A percentile compares a stretch with the other conserved stretches of the same genome.
Conservation (phyloP, 2,888 invertebrate genomes). For the Neoaliturus tenellus region DNA sequence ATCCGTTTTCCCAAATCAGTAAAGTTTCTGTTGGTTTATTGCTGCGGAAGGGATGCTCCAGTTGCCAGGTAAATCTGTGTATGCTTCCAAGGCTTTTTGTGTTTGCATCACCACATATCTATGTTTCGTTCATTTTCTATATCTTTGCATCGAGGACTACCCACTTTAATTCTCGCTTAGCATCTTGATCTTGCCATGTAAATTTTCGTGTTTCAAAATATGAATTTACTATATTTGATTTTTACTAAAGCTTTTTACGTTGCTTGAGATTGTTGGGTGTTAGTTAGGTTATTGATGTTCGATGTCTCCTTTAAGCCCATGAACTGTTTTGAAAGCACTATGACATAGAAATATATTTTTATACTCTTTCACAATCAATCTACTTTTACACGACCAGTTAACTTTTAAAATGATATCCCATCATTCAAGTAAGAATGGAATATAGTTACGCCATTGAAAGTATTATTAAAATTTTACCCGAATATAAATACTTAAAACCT, state of each 20-base stretch:
- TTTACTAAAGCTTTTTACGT: conserved; percentile 12
- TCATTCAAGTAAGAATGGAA: too few species aligned
- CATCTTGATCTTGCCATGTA: conserved; percentile 42
- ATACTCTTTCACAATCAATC: too few species aligned
- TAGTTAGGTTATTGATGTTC: conserved; percentile 42
- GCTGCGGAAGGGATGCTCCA: conserved; percentile 51
- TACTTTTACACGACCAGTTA: too few species aligned
- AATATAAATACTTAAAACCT: too few species aligned
- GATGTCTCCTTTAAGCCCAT: neutral
- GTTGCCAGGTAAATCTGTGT: conserved; percentile 50
- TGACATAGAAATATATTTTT: too few species aligned
- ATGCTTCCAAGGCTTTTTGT: conserved; percentile 52
- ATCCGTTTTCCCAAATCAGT: conserved; percentile 37
- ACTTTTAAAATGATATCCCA: too few species aligned
- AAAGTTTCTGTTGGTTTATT: conserved; percentile 38
- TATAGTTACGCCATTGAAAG: too few species aligned
- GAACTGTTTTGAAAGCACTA: too few species aligned
- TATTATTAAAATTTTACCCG: too few species aligned
- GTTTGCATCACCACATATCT: conserved; percentile 51
- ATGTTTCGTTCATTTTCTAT: conserved; percentile 51
- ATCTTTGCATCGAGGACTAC: conserved; percentile 39
- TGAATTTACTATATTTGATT: neutral
- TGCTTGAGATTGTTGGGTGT: conserved; percentile 53
- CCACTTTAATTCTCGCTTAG: conserved; percentile 44
- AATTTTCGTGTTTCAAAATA: conserved; percentile 37